Base-by-base conservation (phyloP, 2,797 vertebrate species). In the Somateria mollissima region DNA sequence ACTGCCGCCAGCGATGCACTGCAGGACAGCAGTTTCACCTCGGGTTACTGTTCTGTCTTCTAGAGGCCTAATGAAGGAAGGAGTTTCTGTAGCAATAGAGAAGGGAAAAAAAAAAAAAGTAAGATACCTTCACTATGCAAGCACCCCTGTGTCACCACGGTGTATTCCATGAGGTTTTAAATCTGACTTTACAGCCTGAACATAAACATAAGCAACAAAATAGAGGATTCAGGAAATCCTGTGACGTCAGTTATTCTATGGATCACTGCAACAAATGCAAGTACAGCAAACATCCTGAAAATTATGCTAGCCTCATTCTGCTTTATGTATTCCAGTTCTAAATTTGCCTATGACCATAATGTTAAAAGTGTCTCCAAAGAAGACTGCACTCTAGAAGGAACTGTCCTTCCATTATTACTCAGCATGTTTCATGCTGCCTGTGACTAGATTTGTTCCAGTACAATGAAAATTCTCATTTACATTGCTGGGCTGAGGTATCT, bases 1-100 rank as follows among this genome's bases (percentile, higher is more conserved):
- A 36, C 98, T 98, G 82, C 98, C 98, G 7, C 98, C 98, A 32
- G 98, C 98, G 32, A 98, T 98, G 92, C 98, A 98, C 91, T 98
- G 98, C 87, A 98, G 41, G 13, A 98, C 98, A 1, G 98, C 98
- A 0, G 98, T 98, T 74, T 98, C 98, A 11, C 98, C 98, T 27
- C 98, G 97, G 8, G 97, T 96, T 13, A 98, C 98, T 0, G 98
- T 98, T 80, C 98, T 98, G 95, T 98, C 98, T 74, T 98, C 98
- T 95, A 98, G 84, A 3, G 98, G 98, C 64, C 98, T 97, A 47
- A 98, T 53, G 36, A 98, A 98, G 8, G 98, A 98, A 32, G 98
- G 98, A 8, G 98, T 98, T 97, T 98, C 98, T 98, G 96, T 97
- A 93, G 57, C 37, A 43, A 84, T 8, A 20, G 67, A 64, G 72